Percentiles rank a stretch among this genome's conserved stretches.
Evolutionary conservation across 2,888 invertebrate species (phyloP).

Genomic region (Frankliniella fusca): DNA sequence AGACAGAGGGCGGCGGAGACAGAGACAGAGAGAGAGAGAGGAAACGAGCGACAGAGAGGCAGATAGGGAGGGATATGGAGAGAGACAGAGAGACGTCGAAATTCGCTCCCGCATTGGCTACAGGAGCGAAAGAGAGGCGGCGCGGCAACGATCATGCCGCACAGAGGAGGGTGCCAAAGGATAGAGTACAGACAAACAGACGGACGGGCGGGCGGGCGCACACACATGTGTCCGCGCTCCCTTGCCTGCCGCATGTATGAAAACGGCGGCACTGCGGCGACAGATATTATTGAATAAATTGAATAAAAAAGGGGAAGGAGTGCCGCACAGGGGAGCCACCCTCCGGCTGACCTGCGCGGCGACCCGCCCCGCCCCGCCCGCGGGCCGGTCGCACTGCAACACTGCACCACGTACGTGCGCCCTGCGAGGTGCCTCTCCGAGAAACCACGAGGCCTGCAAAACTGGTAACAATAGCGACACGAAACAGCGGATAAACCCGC

Average conservation of each 20-base stretch:
- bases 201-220: no score
- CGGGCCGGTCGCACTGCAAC: background rate
- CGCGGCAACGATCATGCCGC: no score
- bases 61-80: no score
- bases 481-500: no score
- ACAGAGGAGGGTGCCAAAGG: no score
- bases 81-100: no score
- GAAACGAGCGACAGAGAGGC: no score
- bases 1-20: background rate
- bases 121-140: background rate
- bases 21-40: background rate
- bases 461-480: no score
- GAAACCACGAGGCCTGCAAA: no score
- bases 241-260: background rate
- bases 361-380: background rate
- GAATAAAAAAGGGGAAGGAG: background rate
- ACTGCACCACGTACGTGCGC: background rate
- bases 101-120: background rate
- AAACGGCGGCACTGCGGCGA: background rate
- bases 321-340: background rate
- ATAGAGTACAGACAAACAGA: no score
- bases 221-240: no score
- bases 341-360: background rate
- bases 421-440: background rate
- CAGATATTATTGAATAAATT: slow-evolving; percentile 25